A percentile compares a stretch with the other conserved stretches of the same genome.
Conservation (phyloP, 2,888 invertebrate species). For the Catocala fraxini region DNA sequence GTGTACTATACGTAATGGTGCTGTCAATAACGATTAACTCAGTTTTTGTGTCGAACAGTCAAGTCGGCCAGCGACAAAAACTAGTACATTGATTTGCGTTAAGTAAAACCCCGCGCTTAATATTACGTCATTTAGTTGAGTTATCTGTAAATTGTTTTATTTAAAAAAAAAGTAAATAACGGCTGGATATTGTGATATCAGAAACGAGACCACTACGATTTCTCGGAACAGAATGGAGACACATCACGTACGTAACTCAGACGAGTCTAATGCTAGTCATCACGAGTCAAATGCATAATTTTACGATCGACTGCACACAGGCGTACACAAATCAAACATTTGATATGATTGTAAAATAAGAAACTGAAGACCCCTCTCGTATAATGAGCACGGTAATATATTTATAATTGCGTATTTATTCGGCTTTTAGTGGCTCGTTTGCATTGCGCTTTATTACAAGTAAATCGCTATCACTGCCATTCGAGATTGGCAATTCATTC, state of each 20-base stretch:
- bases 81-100: conserved; percentile 13
- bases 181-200: conserved; percentile 55
- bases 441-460: conserved; percentile 6
- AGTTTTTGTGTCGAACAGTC: conserved; percentile 46
- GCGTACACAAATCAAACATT: conserved; percentile 47
- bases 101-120: conserved; percentile 16
- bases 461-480: conserved; percentile 17
- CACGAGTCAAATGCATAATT: conserved; percentile 67
- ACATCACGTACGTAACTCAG: conserved; percentile 53
- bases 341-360: conserved; percentile 36
- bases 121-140: conserved; percentile 6
- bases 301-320: conserved; percentile 66
- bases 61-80: conserved; percentile 35
- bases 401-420: conserved; percentile 18
- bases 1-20: conserved; percentile 58
- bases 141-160: conserved; percentile 7
- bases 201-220: conserved; percentile 48
- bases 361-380: conserved; percentile 15
- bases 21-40: conserved; percentile 50
- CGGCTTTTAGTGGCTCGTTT: conserved; percentile 13
- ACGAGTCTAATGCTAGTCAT: conserved; percentile 48
- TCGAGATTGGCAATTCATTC: conserved; percentile 28
- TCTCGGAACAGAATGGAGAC: conserved; percentile 59
- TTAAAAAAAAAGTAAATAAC: conserved; percentile 29
- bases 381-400: conserved; percentile 4